Evolutionary conservation across 2,113 vertebrate species (phyloP).

Genomic region (Hippocampus mohnikei): DNA sequence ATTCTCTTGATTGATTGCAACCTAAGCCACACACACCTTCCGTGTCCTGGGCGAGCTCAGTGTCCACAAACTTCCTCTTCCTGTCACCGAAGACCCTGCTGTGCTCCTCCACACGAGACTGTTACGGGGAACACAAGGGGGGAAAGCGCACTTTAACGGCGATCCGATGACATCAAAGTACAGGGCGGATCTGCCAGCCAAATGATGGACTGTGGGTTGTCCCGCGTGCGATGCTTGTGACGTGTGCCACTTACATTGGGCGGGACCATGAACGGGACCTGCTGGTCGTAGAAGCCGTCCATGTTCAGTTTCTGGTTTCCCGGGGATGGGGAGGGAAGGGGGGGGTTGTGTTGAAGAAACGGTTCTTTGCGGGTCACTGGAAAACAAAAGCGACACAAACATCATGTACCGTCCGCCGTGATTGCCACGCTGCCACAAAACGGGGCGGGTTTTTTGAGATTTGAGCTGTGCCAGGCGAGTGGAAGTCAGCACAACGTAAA

Average conservation of each 20-base stretch:
- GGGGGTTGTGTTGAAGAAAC: constrained; percentile 61
- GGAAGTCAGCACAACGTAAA: constrained; percentile 21
- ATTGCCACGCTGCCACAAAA: constrained; percentile 37
- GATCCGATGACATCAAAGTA: constrained; percentile 2
- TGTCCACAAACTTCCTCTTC: constrained; percentile 93
- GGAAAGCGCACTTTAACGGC: neutral
- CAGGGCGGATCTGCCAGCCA: neutral
- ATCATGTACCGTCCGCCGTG: neutral
- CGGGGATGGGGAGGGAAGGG: constrained; percentile 24
- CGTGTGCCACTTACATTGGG: constrained; percentile 79
- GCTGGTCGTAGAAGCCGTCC: constrained; percentile 97
- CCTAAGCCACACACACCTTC: constrained; percentile 76
- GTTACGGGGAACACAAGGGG: constrained; percentile 32
- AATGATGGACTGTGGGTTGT: neutral
- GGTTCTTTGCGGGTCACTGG: constrained; percentile 34
- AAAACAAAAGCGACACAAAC: constrained; percentile 20
- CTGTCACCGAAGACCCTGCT: constrained; percentile 76
- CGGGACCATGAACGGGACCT: constrained; percentile 91
- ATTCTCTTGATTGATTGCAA: neutral
- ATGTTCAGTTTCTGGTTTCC: constrained; percentile 68
- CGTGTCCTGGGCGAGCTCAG: constrained; percentile 91
- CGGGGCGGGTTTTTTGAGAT: constrained; percentile 10
- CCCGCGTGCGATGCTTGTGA: neutral
- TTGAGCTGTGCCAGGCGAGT: neutral
- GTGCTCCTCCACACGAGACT: constrained; percentile 78